Base-by-base conservation (phyloP, 2,113 vertebrate genomes). In the Notothenia rossii region DNA sequence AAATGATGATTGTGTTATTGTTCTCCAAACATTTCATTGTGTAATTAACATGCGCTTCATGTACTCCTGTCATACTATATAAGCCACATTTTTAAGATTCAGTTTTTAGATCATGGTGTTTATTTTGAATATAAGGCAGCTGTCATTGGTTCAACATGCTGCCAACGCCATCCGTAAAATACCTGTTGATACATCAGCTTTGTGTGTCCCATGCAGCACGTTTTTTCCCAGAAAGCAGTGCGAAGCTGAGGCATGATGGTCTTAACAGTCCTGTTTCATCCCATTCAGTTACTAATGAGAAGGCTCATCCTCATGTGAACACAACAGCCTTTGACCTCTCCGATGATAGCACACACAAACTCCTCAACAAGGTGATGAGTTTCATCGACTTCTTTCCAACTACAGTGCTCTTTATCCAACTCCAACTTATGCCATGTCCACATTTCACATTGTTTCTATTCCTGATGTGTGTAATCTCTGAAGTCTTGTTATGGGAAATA, bases 261-360 rank as follows among this genome's bases (percentile, higher is more conserved):
- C 59, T 18, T 40, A 72, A 67, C 45, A 46, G 5, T 4, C 2
- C 3, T 13, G 29, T 73, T 79, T 70, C 46, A 69, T 64, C 17
- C 29, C 49, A 49, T 33, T 18, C 8, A 29, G 29, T 29, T 29
- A 29, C 29, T 29, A 29, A 29, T 29, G 55, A 43, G n/a, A 60
- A 8, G 4, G 61, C 13, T 17, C 46, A 12, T 69, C 36, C 13
- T 54, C 77, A 84, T 89, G 87, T 86, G 87, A 88, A 87, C 74
- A 13, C 61, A 2, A 69, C 49, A 69, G 64, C 88, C 85, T 87
- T 77, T 48, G 81, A 89, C 85, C 88, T 77, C 58, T 76, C 33
- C 8, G 54, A 78, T 67, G 46, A 50, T 75, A 62, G 40, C 36
- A 81, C 79, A 80, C 55, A 84, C 66, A 67, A 69, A 73, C 77